phyloP scores from a whole-genome alignment of 2,113 vertebrate species.

The Ondatra zibethicus region DNA sequence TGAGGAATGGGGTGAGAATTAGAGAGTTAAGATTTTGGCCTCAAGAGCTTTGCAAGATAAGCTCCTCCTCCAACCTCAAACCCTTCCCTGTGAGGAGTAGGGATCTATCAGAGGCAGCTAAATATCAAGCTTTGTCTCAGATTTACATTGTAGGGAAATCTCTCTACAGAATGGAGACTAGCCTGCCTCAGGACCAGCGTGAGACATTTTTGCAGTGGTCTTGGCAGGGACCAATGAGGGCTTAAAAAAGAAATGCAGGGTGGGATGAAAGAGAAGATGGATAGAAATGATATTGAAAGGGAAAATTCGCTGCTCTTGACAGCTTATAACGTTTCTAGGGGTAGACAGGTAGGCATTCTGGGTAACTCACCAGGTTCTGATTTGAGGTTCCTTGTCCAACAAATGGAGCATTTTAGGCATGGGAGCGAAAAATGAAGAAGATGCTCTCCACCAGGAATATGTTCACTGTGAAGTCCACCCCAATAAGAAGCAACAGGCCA shows the following conservation, averaged over 20 bases:
- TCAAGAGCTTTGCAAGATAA: not conserved
- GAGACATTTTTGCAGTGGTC: not conserved
- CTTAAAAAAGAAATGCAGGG: not conserved
- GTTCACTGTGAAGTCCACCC: not conserved
- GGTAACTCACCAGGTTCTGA: not conserved
- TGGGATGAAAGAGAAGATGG: not conserved
- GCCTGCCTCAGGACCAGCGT: not conserved
- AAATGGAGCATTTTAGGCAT: not conserved
- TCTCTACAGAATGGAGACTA: not conserved
- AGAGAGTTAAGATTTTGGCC: fast-evolving
- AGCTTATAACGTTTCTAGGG: no score
- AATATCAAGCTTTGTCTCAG: not conserved
- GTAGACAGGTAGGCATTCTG: not conserved
- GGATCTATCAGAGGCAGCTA: not conserved
- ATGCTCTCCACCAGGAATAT: no score
- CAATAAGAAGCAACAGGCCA: not conserved
- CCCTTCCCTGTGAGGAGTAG: not conserved
- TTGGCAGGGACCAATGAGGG: not conserved
- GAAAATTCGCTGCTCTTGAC: not conserved
- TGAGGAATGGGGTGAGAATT: not conserved
- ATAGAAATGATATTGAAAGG: not conserved
- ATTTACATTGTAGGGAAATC: not conserved
- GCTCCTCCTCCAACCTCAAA: not conserved
- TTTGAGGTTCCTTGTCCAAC: no score
- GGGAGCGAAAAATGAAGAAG: not conserved